A percentile compares a stretch with the other conserved stretches of the same genome.
These are phyloP conservation scores for Bathynomus jamesi DNA, from an alignment of 1,140 invertebrate species.

Conservation along the genomic window DNA sequence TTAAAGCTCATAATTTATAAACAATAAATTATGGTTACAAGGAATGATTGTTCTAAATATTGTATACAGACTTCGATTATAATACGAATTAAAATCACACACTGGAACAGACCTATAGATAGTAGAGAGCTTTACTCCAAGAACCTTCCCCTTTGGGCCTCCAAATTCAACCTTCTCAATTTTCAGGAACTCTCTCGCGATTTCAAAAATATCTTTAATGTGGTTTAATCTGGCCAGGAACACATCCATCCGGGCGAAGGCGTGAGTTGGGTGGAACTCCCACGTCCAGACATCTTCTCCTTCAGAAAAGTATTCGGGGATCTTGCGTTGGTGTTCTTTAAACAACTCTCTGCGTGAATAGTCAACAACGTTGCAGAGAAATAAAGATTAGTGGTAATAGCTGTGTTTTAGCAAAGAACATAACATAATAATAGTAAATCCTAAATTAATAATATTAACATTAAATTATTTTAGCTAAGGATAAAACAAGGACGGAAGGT, in stretches of 20 bases:
- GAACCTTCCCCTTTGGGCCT: constrained; percentile 73
- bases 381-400: too few relatives aligned
- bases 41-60: too few relatives aligned
- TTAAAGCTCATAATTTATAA: too few relatives aligned
- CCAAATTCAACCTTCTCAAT: constrained; percentile 92
- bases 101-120: constrained; percentile 28
- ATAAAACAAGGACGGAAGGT: too few relatives aligned
- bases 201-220: constrained; percentile 83
- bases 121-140: constrained; percentile 60
- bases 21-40: too few relatives aligned
- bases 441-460: too few relatives aligned
- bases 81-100: too few relatives aligned
- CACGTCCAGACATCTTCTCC: constrained; percentile 58
- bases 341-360: constrained; percentile 54
- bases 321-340: constrained; percentile 60
- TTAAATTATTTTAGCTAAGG: too few relatives aligned
- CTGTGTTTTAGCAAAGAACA: too few relatives aligned
- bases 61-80: too few relatives aligned
- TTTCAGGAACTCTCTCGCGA: constrained; percentile 85
- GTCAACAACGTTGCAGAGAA: too few relatives aligned
- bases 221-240: constrained; percentile 73
- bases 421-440: too few relatives aligned
- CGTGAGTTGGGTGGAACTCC: constrained; percentile 75
- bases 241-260: constrained; percentile 75
- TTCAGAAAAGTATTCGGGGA: constrained; percentile 55